Evolutionary conservation across 2,797 vertebrate genomes (phyloP).

Genomic region (Phylloscopus collybita): DNA sequence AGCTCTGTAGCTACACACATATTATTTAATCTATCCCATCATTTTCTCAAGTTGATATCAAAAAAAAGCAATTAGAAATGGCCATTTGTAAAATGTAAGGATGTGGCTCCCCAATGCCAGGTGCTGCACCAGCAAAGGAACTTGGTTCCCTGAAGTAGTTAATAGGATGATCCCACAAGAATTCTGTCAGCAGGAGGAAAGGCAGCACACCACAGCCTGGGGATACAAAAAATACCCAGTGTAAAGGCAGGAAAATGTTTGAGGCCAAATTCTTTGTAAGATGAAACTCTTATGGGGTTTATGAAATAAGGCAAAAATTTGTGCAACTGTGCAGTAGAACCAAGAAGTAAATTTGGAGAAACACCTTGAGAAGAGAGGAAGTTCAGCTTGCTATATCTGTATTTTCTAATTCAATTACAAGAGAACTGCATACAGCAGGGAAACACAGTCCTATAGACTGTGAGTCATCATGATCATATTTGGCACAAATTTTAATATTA

Average conservation of each 20-base stretch:
- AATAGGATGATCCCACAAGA: not conserved
- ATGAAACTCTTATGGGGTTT: not conserved
- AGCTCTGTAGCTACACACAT: not conserved
- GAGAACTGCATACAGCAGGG: not conserved
- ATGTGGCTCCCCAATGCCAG: not conserved
- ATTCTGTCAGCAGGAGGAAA: not conserved
- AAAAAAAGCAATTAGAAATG: not conserved
- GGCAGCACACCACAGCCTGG: not conserved
- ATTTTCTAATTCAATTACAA: not conserved
- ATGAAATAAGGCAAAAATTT: not conserved
- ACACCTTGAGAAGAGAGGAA: not conserved
- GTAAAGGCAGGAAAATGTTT: not conserved
- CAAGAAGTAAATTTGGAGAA: not conserved
- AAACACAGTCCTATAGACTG: not conserved
- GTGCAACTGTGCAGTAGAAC: not conserved
- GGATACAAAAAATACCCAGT: not conserved
- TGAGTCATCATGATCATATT: not conserved
- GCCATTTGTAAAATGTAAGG: not conserved
- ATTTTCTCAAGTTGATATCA: not conserved
- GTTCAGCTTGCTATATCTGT: not conserved
- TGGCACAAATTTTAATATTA: not conserved
- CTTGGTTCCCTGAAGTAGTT: not conserved
- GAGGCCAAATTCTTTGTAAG: not conserved
- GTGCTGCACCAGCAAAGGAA: not conserved
- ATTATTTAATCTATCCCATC: not conserved